phyloP scores from a whole-genome alignment of 1,140 invertebrate species.

The Drosophila baimaii region DNA sequence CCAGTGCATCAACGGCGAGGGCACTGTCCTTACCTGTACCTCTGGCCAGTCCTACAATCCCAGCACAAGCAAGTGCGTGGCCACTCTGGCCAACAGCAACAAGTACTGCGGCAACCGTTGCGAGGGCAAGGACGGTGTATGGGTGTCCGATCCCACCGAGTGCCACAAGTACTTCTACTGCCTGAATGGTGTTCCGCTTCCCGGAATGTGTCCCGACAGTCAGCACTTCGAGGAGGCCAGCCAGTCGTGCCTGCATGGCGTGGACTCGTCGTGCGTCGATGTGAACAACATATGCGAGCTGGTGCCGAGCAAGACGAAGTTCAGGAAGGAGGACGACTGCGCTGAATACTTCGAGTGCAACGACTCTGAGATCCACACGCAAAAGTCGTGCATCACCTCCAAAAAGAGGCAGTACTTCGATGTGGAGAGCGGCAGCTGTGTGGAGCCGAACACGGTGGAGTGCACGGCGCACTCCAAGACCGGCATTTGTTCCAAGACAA shows the following conservation, averaged over 20 bases:
- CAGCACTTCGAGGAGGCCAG: conserved; percentile 63
- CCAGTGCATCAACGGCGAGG: conserved; percentile 37
- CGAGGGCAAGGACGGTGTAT: conserved; percentile 45
- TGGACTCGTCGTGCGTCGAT: conserved; percentile 60
- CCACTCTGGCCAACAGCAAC: conserved; percentile 18
- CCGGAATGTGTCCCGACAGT: conserved; percentile 32
- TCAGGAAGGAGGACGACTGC: conserved; percentile 64
- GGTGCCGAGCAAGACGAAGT: conserved; percentile 51
- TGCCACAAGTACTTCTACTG: conserved; percentile 69
- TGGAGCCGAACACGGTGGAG: conserved; percentile 22
- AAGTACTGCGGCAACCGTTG: conserved; percentile 63
- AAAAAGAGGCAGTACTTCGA: conserved; percentile 50
- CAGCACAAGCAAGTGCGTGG: conserved; percentile 38
- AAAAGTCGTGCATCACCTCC: conserved; percentile 21
- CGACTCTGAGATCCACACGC: conserved; percentile 20
- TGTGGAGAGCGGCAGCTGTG: conserved; percentile 49
- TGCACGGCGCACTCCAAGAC: conserved; percentile 59
- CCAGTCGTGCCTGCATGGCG: conserved; percentile 49
- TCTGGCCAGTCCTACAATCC: conserved; percentile 39
- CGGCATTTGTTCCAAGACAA: conserved; percentile 6
- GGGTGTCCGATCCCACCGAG: conserved; percentile 68
- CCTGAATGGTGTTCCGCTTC: conserved; percentile 25
- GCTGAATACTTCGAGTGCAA: conserved; percentile 62
- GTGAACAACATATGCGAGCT: conserved; percentile 71
- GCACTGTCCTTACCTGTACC: conserved; percentile 32